Conservation (phyloP, 2,113 vertebrate genomes). For the Hassar affinis region DNA sequence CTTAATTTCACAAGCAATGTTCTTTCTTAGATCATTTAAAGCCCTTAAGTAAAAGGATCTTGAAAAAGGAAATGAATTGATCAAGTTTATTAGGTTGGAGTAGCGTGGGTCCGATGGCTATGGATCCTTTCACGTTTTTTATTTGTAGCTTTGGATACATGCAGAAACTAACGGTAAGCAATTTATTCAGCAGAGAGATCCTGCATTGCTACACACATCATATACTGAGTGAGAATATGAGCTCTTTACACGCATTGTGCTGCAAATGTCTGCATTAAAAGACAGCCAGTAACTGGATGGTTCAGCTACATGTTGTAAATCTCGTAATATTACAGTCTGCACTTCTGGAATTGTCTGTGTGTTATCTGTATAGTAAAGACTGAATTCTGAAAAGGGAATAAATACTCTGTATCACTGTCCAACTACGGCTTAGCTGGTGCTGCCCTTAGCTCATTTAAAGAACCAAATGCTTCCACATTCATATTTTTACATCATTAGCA, state of each 20-base stretch:
- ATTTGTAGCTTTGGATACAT: background rate
- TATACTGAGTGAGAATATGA: background rate
- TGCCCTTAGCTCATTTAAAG: background rate
- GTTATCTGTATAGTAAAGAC: background rate
- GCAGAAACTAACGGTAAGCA: background rate
- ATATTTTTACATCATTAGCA: conserved; percentile 2
- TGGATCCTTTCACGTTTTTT: background rate
- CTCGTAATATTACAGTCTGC: background rate
- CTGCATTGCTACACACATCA: background rate
- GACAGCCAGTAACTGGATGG: background rate
- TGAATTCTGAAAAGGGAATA: background rate
- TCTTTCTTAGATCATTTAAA: background rate
- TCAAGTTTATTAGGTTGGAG: background rate
- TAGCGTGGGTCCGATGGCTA: background rate
- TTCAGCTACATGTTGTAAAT: background rate
- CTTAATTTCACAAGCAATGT: background rate
- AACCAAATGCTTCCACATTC: background rate
- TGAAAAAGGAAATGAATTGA: background rate
- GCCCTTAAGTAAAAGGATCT: background rate
- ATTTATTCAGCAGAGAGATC: background rate
- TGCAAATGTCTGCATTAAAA: background rate
- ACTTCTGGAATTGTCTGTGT: background rate
- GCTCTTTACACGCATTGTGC: background rate
- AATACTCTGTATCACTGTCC: background rate
- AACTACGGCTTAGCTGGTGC: background rate